Evolutionary conservation across 1,140 invertebrate genomes (phyloP), one percentile per base, ranked within the genome.

Genomic region (Pseudomyrmex dendroicus): DNA sequence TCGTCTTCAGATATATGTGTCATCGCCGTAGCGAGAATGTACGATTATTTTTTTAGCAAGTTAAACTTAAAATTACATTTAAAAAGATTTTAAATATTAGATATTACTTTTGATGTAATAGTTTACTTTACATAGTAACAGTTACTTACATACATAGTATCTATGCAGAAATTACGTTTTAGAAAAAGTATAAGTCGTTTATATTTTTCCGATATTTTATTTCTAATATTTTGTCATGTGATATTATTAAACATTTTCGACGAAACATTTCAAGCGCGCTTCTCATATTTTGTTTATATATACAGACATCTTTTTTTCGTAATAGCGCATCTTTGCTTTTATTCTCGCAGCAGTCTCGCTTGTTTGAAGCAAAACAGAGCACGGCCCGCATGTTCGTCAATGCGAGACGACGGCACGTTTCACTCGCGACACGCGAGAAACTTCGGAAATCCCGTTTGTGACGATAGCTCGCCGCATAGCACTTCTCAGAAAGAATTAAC

Each of bases 351-450:
- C 66, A 67, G 73, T 84, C 83, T 88, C 74, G 76, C 54, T 83
- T 63, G 57, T 85, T 74, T 77, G 89, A 86, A 89, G 88, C 35
- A 89, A 87, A 91, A 92, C 89, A 84, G 86, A 83, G 80, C 89
- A 82, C 84, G 89, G 84, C 89, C 90, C 86, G 90, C 91, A 91
- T 92, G 87, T 73, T 84, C 88, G 89, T 67, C 87, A 87, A 85
- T 82, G 84, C 84, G 85, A 78, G 68, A 86, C 85, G 84, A 56
- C 82, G 86, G 63, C 66, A 78, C 86, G 84, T 86, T 84, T 83
- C 80, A 80, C 78, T 72, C 67, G 62, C 84, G 22, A 54, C 67
- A 86, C 80, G 83, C 73, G 48, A 66, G 10, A 73, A 52, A 86
- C 66, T 73, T 83, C 54, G 83, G 59, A 87, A 84, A 84, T 72